Evolutionary conservation across 2,797 vertebrate species (phyloP), one percentile per base, ranked within the genome.

Genomic region (Phaenicophaeus curvirostris): DNA sequence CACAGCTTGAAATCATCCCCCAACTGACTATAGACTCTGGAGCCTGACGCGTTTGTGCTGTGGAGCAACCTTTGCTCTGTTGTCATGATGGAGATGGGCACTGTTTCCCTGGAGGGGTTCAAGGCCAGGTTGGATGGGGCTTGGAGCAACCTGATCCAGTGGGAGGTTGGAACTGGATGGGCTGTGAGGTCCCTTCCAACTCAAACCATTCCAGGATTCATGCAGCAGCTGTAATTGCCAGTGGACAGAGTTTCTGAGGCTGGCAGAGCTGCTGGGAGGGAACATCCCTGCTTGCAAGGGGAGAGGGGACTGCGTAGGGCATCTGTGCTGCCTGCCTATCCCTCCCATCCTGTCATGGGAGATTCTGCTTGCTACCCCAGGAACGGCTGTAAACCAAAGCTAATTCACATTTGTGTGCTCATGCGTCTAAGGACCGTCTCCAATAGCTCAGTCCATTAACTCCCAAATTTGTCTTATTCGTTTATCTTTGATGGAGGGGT

Each of bases 61-160:
- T 13, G 63, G 51, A 63, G 53, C 9, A 51, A 23, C 63, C 59
- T 61, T 9, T 20, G 53, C 57, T 9, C 1, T 24, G 50, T 14
- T 0, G 0, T 23, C 9, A 0, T 12, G 46, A 3, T 23, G 66
- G 48, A 51, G 69, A 2, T 17, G 13, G 54, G 39, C 42, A 48
- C 30, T 55, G 24, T 37, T 31, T 12, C 23, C 46, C 46, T 48
- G 23, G 46, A 23, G 46, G 23, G 7, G 46, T 48, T 48, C 46
- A 48, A 48, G 23, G 46, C 21, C 46, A 24, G 46, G 46, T 46
- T 46, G 46, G 46, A 46, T 42, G 42, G 42, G 42, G 42, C 42
- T 42, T 42, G 14, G 42, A 42, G 42, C 42, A 18, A 18, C 46
- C 46, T 46, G 46, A 46, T 46, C 46, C 46, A 21, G 20, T 46